A percentile compares a stretch with the other conserved stretches of the same genome.
Evolutionary conservation across 2,888 invertebrate species (phyloP).

Genomic region (Megastigmus dorsalis): DNA sequence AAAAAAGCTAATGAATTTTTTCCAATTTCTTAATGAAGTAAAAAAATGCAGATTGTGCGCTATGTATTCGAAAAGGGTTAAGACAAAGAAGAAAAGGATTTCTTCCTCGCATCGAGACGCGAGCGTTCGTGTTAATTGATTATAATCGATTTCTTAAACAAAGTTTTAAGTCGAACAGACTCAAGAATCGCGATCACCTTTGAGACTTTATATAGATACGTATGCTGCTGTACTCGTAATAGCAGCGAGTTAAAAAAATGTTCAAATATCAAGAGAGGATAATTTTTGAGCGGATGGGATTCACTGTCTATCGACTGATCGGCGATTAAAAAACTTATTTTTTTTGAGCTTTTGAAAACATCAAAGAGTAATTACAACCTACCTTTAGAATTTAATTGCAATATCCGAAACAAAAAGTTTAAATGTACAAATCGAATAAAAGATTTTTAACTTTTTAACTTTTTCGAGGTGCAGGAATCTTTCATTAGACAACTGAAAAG

Average conservation of each 20-base stretch:
- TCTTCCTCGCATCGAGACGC: slow-evolving; percentile 33
- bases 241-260: background rate
- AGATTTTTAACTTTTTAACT: no score
- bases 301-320: background rate
- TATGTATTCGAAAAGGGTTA: background rate
- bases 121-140: slow-evolving; percentile 11
- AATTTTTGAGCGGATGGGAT: background rate
- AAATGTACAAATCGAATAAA: no score
- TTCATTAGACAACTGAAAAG: no score
- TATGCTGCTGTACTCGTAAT: background rate
- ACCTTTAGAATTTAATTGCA: no score
- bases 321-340: no score
- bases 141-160: slow-evolving; percentile 17
- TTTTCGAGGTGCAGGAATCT: no score
- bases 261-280: background rate
- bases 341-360: no score
- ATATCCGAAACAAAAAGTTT: no score
- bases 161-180: slow-evolving; percentile 3
- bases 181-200: background rate
- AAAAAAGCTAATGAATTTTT: background rate
- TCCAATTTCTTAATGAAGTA: background rate
- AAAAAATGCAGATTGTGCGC: background rate
- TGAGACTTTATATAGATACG: slow-evolving; percentile 17
- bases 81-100: background rate
- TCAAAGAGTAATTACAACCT: no score